Base-by-base conservation (phyloP, 2,113 vertebrate species). In the Apteryx mantelli region DNA sequence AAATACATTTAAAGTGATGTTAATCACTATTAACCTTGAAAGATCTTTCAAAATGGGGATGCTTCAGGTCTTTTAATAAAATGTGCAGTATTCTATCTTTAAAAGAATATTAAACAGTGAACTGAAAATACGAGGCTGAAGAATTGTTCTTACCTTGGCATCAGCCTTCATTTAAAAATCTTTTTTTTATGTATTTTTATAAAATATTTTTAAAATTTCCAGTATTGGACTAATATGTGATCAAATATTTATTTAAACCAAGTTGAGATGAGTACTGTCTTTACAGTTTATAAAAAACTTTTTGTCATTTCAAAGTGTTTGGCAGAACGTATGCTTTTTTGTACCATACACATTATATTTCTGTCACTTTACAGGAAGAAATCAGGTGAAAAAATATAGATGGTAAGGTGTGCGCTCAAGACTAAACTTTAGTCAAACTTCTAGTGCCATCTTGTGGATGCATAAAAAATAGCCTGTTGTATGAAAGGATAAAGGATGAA, bases 361-460 rank as follows among this genome's bases (percentile, higher is more conserved):
- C 30, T 66, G 20, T 9, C 7, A 14, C 48, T 85, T 28, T 17
- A 10, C 7, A 50, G 12, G 4, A 34, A 50, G 34, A 82, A 56
- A 48, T 17, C 11, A 6, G 48, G 6, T 12, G 7, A 11, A 83
- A 81, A 36, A 3, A 26, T 14, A 8, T 53, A 48, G 63, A 30
- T 7, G 4, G 11, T 18, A 48, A 16, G 8, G 5, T 7, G 4
- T 3, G 24, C 0, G 3, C 12, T 5, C 2, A 6, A 5, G 16
- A 5, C 7, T 17, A 58, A 84, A 48, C 18, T 75, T 90, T 85
- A 90, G 18, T 63, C 20, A 73, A 48, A 70, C 80, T 61, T 96
- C 48, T 95, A 18, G 1, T 81, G 87, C 94, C 97, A 97, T 92
- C 97, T 93, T 36, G 82, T 98, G 97, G 89, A 0, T 28, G 1